Evolutionary conservation across 2,797 vertebrate genomes (phyloP).

Genomic region (Lindbergichthys nudifrons): DNA sequence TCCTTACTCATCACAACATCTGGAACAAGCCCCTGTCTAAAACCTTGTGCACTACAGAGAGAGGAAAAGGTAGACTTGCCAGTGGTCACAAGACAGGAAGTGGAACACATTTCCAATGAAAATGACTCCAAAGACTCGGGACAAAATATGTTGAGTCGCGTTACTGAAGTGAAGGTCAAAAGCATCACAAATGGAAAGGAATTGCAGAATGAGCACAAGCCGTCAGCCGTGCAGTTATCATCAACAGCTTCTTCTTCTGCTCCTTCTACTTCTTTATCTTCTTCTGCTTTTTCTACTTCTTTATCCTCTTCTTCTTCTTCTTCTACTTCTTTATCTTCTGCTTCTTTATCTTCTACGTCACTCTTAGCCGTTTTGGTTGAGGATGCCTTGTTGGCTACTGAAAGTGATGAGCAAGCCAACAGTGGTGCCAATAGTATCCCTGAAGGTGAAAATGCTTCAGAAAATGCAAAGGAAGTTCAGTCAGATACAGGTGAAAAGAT

Average conservation of each 20-base stretch:
- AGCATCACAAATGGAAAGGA: constrained; percentile 13
- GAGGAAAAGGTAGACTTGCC: constrained; percentile 18
- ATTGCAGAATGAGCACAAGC: constrained; percentile 21
- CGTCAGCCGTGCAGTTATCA: constrained; percentile 13
- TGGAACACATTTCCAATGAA: constrained; percentile 18
- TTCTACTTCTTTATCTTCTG: not conserved
- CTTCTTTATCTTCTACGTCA: constrained; percentile 18
- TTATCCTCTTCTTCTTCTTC: not conserved
- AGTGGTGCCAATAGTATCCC: not conserved
- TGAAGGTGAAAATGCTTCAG: constrained; percentile 30
- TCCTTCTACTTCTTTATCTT: too few relatives aligned
- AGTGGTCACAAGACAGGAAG: constrained; percentile 14
- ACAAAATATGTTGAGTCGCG: constrained; percentile 1
- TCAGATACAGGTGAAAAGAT: constrained; percentile 24
- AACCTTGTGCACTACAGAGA: not conserved
- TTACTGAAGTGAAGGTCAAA: constrained; percentile 15
- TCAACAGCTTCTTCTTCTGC: not conserved
- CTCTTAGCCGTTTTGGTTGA: constrained; percentile 1
- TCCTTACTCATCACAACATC: constrained; percentile 12
- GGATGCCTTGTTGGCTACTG: not conserved
- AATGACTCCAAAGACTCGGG: constrained; percentile 20
- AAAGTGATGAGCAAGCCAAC: constrained; percentile 15
- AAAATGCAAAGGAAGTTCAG: constrained; percentile 29
- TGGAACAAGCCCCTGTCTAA: constrained; percentile 14
- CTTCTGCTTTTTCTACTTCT: not conserved